Evolutionary conservation across 2,797 vertebrate genomes (phyloP).

Genomic region (Tarsius wallacei): DNA sequence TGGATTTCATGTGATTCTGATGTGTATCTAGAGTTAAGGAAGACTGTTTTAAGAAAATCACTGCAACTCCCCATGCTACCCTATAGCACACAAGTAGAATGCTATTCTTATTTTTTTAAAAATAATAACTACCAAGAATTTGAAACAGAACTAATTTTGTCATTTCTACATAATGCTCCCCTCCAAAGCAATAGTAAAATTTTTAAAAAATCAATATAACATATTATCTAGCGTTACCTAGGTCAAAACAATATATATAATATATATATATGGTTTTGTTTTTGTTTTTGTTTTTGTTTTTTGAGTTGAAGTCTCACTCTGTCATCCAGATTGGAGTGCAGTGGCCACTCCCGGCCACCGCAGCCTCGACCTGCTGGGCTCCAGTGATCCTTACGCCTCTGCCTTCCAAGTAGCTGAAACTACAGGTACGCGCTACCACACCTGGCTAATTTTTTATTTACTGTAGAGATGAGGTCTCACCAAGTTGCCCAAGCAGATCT

Average conservation of each 20-base stretch:
- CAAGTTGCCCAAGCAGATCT: too few species aligned
- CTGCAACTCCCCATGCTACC: neutral
- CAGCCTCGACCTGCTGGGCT: too few species aligned
- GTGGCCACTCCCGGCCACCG: too few species aligned
- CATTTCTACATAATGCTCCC: conserved; percentile 62
- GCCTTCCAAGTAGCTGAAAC: too few species aligned
- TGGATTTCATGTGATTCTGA: neutral
- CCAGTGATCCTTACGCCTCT: too few species aligned
- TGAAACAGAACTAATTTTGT: conserved; percentile 65
- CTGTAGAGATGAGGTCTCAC: too few species aligned
- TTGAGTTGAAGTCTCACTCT: too few species aligned
- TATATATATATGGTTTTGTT: too few species aligned
- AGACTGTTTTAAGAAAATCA: conserved; percentile 28
- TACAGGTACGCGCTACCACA: too few species aligned
- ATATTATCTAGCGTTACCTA: conserved; percentile 77
- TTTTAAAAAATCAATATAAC: conserved; percentile 73
- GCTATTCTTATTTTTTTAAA: neutral
- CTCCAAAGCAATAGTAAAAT: conserved; percentile 74
- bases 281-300: too few species aligned
- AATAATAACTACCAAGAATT: conserved; percentile 51
- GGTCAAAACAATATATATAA: conserved; percentile 81
- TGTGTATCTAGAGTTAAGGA: conserved; percentile 7
- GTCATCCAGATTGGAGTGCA: too few species aligned
- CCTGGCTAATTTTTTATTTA: too few species aligned
- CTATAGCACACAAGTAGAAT: conserved; percentile 47